Percentiles rank a stretch among this genome's conserved stretches.
phyloP scores from a whole-genome alignment of 2,888 invertebrate species.

The Lithophane leautieri region DNA sequence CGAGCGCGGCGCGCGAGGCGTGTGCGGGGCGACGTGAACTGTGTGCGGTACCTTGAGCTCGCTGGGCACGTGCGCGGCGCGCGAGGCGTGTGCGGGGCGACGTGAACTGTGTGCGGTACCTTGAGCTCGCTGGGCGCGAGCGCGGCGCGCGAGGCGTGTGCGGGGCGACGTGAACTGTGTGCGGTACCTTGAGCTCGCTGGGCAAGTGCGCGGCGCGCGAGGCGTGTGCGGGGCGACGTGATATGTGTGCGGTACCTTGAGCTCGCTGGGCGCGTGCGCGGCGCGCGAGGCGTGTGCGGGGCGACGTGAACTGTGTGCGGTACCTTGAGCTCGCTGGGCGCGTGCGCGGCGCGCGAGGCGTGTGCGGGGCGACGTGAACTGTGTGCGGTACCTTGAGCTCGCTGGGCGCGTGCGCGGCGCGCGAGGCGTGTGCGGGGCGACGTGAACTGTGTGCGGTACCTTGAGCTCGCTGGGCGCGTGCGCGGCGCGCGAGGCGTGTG shows the following conservation, averaged over 20 bases:
- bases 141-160: constrained; percentile 44
- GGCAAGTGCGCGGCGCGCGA: constrained; percentile 78
- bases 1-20: constrained; percentile 48
- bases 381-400: neutral
- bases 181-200: constrained; percentile 37
- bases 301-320: neutral
- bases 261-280: constrained; percentile 7
- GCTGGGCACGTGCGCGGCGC: constrained; percentile 78
- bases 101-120: too few species aligned
- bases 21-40: neutral
- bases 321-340: constrained; percentile 78
- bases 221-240: neutral
- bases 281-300: constrained; percentile 50
- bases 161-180: constrained; percentile 12
- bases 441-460: constrained; percentile 11
- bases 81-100: constrained; percentile 18
- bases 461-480: constrained; percentile 79
- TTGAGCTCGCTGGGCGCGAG: constrained; percentile 5
- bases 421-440: constrained; percentile 52
- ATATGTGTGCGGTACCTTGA: too few species aligned
- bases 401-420: constrained; percentile 6
- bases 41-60: constrained; percentile 37
- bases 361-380: neutral
- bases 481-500: constrained; percentile 3
- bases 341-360: constrained; percentile 48